Evolutionary conservation across 2,113 vertebrate genomes (phyloP), one percentile per base, ranked within the genome.

Genomic region (Crotalus helleri): DNA sequence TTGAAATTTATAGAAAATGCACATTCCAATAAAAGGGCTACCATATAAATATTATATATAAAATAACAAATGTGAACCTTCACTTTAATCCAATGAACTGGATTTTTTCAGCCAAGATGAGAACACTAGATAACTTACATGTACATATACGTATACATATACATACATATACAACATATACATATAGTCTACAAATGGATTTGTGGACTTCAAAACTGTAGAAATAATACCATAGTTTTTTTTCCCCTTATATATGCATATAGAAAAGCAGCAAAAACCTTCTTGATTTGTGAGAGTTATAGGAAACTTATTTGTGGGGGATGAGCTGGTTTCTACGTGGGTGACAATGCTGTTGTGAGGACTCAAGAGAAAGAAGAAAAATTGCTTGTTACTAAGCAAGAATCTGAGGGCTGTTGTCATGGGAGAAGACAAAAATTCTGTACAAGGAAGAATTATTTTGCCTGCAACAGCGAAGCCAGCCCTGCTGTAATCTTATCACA

Each of bases 301-400:
- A 19, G 12, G 29, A 91, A 88, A 61, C 86, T 94, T 59, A 74
- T 95, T 93, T 95, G 91, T 94, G 94, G 93, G 95, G 95, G 89
- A 95, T 85, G 94, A 93, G 90, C 91, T 95, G 90, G 93, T 94
- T 96, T 96, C 95, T 96, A 46, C 0, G 96, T 97, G 96, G 97
- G 97, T 96, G 94, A 96, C 91, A 46, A 57, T 95, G 90, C 92
- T 95, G 92, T 95, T 96, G 94, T 92, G 94, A 95, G 94, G 93
- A 92, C 91, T 97, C 92, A 92, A 92, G 86, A 96, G 95, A 94
- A 93, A 94, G 86, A 95, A 93, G 91, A 94, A 96, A 95, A 92
- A 94, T 90, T 92, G 97, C 92, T 94, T 88, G 96, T 97, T 97
- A 97, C 96, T 97, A 97, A 97, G 97, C 94, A 95, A 91, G 95